These are phyloP conservation scores for Epinephelus coioides DNA, from an alignment of 2,797 vertebrate species.

Conservation along the genomic window DNA sequence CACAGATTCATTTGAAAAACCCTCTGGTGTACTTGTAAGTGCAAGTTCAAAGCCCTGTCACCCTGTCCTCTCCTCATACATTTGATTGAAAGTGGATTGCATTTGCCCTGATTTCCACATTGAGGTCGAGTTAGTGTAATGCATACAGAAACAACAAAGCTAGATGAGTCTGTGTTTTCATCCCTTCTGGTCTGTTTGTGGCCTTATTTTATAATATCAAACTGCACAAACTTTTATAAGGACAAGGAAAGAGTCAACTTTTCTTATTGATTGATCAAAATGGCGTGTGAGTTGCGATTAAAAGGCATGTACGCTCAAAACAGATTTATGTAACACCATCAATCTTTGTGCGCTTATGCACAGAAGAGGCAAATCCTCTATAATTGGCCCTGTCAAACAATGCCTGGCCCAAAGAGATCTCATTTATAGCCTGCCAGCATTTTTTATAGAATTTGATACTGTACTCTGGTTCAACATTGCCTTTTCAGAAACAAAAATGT, in stretches of 20 bases:
- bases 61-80: constrained; percentile 24
- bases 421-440: constrained; percentile 43
- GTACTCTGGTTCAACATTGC: constrained; percentile 1
- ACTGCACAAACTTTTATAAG: constrained; percentile 18
- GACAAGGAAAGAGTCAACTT: constrained; percentile 20
- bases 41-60: constrained; percentile 61
- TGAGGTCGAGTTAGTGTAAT: constrained; percentile 27
- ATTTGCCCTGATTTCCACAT: constrained; percentile 31
- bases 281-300: constrained; percentile 29
- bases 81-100: constrained; percentile 47
- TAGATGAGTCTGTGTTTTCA: neutral
- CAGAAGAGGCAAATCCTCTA: constrained; percentile 49
- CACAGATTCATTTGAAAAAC: constrained; percentile 57
- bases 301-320: constrained; percentile 43
- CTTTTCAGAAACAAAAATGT: constrained; percentile 27
- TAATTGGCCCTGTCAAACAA: constrained; percentile 69
- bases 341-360: constrained; percentile 48
- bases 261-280: constrained; percentile 42
- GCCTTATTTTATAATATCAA: neutral
- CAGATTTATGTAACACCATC: constrained; percentile 47
- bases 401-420: constrained; percentile 39
- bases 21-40: constrained; percentile 52
- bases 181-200: neutral
- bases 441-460: constrained; percentile 19
- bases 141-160: constrained; percentile 11